phyloP scores from a whole-genome alignment of 2,113 vertebrate species.

The Phoenicopterus ruber region DNA sequence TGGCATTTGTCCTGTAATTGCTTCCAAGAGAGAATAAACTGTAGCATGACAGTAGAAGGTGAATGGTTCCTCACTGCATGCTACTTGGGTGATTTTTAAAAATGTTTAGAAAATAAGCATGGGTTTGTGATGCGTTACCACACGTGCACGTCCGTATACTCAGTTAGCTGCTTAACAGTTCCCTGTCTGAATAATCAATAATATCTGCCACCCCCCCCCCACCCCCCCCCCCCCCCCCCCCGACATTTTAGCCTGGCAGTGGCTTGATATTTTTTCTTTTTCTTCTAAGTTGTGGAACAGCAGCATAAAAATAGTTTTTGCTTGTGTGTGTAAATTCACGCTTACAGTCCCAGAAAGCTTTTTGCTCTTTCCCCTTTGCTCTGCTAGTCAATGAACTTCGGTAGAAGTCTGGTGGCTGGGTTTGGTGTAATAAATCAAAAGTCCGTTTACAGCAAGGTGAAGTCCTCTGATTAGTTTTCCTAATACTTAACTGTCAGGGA shows the following conservation, averaged over 20 bases:
- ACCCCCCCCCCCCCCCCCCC: too few species aligned
- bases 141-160: background rate
- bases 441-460: background rate
- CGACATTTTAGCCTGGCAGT: background rate
- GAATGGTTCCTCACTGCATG: constrained; percentile 24
- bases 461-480: background rate
- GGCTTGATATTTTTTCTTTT: background rate
- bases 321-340: background rate
- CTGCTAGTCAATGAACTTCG: background rate
- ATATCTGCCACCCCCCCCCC: too few species aligned
- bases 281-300: background rate
- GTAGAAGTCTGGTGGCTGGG: background rate
- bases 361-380: background rate
- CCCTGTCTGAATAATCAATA: background rate
- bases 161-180: background rate
- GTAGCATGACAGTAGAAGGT: constrained; percentile 41
- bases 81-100: constrained; percentile 16
- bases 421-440: constrained; percentile 20
- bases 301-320: background rate
- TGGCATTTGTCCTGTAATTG: constrained; percentile 76
- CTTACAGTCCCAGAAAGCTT: background rate
- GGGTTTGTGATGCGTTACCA: background rate
- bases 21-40: constrained; percentile 73
- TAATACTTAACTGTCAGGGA: constrained; percentile 2
- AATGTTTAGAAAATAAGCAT: background rate